Percentiles rank a stretch among this genome's conserved stretches.
These are phyloP conservation scores for Quadroppia sp. DNA, from an alignment of 2,888 invertebrate genomes.

Conservation along the genomic window DNA sequence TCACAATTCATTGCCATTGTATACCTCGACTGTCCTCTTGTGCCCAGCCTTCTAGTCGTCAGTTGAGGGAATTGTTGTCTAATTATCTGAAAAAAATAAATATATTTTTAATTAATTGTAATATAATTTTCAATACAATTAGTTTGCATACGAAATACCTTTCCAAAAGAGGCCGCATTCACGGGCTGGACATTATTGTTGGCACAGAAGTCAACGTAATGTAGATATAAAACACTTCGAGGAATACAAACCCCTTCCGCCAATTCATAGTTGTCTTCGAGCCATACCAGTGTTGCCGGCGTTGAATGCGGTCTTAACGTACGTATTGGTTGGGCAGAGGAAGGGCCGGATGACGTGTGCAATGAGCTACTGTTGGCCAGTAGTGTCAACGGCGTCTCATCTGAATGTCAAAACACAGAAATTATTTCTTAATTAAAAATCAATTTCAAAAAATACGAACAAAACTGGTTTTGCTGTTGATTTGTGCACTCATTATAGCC, in stretches of 20 bases:
- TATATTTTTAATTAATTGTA: no score
- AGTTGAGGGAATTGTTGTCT: slow-evolving; percentile 54
- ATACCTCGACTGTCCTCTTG: slow-evolving; percentile 55
- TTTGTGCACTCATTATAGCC: not conserved
- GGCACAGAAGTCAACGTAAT: slow-evolving; percentile 57
- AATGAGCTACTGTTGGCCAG: not conserved
- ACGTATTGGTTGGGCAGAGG: not conserved
- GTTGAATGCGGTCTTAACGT: slow-evolving; percentile 52
- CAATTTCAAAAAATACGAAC: not conserved
- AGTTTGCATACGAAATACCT: slow-evolving; percentile 52
- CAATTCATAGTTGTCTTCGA: slow-evolving; percentile 57
- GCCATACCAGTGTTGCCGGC: slow-evolving; percentile 52
- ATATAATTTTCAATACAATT: no score
- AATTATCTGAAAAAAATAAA: no score
- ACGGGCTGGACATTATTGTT: slow-evolving; percentile 56
- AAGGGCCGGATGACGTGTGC: not conserved
- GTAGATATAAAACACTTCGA: slow-evolving; percentile 56
- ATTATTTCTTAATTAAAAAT: not conserved
- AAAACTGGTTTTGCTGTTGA: not conserved
- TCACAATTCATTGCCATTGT: no score
- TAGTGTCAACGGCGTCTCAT: not conserved
- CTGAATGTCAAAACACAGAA: not conserved
- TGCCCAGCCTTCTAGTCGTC: slow-evolving; percentile 54
- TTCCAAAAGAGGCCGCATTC: slow-evolving; percentile 58
- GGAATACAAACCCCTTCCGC: slow-evolving; percentile 58